Evolutionary conservation across 2,888 invertebrate genomes (phyloP).

Genomic region (Melinaea marsaeus): DNA sequence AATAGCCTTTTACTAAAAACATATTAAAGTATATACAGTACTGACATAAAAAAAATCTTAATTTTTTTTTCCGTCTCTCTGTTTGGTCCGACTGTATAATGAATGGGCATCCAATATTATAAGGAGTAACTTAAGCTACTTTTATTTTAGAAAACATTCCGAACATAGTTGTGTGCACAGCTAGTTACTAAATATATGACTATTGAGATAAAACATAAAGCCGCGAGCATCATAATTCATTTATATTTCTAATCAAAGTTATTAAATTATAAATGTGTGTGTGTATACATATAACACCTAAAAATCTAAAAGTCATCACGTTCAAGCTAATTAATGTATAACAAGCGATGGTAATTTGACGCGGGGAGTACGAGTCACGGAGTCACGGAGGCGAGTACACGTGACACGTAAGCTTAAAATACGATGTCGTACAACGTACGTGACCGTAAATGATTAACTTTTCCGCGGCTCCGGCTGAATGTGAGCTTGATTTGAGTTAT

Average conservation of each 20-base stretch:
- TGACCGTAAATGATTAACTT: constrained; percentile 23
- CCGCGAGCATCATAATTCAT: background rate
- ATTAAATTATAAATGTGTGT: constrained; percentile 1
- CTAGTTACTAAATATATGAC: too few relatives aligned
- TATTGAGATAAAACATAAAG: too few relatives aligned
- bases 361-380: constrained; percentile 18
- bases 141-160: too few relatives aligned
- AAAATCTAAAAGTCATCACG: constrained; percentile 2
- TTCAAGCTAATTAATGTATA: constrained; percentile 17
- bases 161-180: too few relatives aligned
- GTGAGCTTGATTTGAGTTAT: constrained; percentile 30
- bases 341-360: constrained; percentile 19
- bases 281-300: background rate
- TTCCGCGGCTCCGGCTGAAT: constrained; percentile 22
- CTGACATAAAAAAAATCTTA: too few relatives aligned
- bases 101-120: too few relatives aligned
- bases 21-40: too few relatives aligned
- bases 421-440: constrained; percentile 20
- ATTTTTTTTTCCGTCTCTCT: too few relatives aligned
- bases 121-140: too few relatives aligned
- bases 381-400: constrained; percentile 17
- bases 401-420: constrained; percentile 16
- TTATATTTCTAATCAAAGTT: background rate
- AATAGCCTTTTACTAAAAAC: too few relatives aligned
- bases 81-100: too few relatives aligned